Conservation (phyloP, 2,888 invertebrate species). For the Patella caerulea region DNA sequence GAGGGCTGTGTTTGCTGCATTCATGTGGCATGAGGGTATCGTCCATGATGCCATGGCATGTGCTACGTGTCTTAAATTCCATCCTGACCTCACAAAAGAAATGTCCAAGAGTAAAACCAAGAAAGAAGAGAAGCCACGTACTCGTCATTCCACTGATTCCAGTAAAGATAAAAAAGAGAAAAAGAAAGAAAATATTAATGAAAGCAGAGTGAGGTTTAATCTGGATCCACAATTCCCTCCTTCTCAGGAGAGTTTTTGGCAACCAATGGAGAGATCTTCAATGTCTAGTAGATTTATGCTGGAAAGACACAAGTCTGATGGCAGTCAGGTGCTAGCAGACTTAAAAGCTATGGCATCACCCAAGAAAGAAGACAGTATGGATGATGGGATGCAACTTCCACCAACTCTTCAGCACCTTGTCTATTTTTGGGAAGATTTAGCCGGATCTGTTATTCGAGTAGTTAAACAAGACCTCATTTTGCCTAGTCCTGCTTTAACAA, state of each 20-base stretch:
- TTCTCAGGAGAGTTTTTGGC: constrained; percentile 7
- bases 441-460: constrained; percentile 74
- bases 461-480: constrained; percentile 78
- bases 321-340: constrained; percentile 40
- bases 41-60: constrained; percentile 99
- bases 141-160: constrained; percentile 62
- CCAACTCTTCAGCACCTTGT: constrained; percentile 90
- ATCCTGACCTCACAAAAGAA: constrained; percentile 70
- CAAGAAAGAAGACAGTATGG: constrained; percentile 19
- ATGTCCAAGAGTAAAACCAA: constrained; percentile 58
- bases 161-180: constrained; percentile 50
- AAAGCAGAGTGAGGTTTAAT: constrained; percentile 59
- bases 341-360: constrained; percentile 16
- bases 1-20: constrained; percentile 94
- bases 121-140: constrained; percentile 47
- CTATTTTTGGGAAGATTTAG: constrained; percentile 88
- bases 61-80: constrained; percentile 93
- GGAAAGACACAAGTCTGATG: constrained; percentile 55
- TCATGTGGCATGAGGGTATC: constrained; percentile 97
- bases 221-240: constrained; percentile 49
- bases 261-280: constrained; percentile 13
- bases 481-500: constrained; percentile 74
- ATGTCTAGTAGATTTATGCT: constrained; percentile 24
- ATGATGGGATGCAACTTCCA: constrained; percentile 76
- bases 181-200: constrained; percentile 59